phyloP scores from a whole-genome alignment of 92 coral and sea anemone genomes.

The Phenganax marumi region DNA sequence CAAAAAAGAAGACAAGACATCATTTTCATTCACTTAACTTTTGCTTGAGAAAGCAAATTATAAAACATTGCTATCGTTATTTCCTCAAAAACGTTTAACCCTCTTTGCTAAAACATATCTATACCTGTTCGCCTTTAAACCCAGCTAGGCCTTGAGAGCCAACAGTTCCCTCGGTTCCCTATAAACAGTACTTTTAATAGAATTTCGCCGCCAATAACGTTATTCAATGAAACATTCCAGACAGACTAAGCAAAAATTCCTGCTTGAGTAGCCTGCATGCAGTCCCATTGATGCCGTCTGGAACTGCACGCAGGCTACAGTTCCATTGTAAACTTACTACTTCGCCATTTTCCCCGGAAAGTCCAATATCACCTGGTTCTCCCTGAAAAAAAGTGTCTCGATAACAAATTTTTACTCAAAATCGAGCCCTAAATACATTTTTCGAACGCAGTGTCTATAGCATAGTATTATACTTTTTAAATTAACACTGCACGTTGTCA shows the following conservation, averaged over 20 bases:
- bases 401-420: neutral
- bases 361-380: neutral
- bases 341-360: constrained; percentile 19
- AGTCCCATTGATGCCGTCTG: neutral
- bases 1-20: neutral
- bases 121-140: constrained; percentile 12
- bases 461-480: no score
- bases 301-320: neutral
- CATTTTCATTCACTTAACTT: no score
- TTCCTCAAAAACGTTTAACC: neutral
- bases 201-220: neutral
- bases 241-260: neutral
- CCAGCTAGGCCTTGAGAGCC: constrained; percentile 22
- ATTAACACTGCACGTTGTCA: neutral
- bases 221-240: no score
- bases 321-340: constrained; percentile 1
- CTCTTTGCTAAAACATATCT: neutral
- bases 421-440: neutral
- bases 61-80: no score
- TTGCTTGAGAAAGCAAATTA: no score
- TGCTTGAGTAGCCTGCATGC: neutral
- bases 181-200: neutral
- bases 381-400: neutral
- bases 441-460: no score
- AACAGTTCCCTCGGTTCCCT: neutral